Evolutionary conservation across 2,797 vertebrate genomes (phyloP).

Genomic region (Hephaestus fuliginosus): DNA sequence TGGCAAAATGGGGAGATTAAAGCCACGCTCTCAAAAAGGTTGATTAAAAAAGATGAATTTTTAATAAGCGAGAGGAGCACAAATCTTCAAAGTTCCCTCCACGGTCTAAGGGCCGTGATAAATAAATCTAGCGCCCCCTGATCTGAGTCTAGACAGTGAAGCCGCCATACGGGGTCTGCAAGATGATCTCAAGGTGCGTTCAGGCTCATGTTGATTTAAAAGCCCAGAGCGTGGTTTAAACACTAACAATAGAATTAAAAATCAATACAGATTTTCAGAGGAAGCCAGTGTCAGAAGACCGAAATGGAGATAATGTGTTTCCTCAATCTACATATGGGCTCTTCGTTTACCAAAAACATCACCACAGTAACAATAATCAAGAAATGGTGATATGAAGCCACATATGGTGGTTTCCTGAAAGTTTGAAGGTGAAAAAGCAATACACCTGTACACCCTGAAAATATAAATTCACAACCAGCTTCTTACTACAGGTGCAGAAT

Average conservation of each 20-base stretch:
- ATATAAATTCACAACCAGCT: neutral
- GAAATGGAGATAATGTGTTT: conserved; percentile 45
- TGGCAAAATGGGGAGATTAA: neutral
- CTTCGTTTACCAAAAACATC: neutral
- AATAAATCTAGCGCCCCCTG: conserved; percentile 8
- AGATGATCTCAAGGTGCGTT: conserved; percentile 47
- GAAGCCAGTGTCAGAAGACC: conserved; percentile 30
- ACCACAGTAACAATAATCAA: conserved; percentile 5
- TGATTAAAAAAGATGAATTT: neutral
- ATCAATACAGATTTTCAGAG: conserved; percentile 51
- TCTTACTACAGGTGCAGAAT: neutral
- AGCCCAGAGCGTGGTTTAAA: conserved; percentile 38
- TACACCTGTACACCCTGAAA: neutral
- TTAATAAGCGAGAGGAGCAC: neutral
- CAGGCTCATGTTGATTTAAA: conserved; percentile 49
- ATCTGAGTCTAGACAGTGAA: conserved; percentile 32
- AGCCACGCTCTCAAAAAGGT: neutral
- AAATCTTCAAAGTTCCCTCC: neutral
- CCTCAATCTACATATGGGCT: conserved; percentile 1
- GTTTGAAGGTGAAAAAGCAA: neutral
- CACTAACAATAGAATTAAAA: conserved; percentile 39
- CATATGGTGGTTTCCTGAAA: neutral
- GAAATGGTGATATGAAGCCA: neutral
- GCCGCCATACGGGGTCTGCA: neutral
- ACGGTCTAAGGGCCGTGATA: neutral